phyloP scores from a whole-genome alignment of 2,888 invertebrate species.

The Cosmorhoe ocellata region DNA sequence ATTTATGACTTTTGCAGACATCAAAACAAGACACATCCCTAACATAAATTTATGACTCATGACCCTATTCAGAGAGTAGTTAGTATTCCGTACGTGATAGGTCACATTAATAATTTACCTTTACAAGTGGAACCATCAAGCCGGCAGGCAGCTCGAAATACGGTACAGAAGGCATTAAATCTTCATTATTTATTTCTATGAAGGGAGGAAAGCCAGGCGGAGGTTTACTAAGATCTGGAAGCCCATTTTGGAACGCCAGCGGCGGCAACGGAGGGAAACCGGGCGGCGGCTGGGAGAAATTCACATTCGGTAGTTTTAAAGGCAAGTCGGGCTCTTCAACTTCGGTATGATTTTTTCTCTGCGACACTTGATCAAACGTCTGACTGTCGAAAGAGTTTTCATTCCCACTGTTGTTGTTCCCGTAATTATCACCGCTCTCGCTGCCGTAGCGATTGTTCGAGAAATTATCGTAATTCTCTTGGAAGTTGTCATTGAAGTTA shows the following conservation, averaged over 20 bases:
- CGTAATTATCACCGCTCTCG: conserved; percentile 73
- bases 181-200: conserved; percentile 82
- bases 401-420: conserved; percentile 76
- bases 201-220: conserved; percentile 89
- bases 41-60: too few species aligned
- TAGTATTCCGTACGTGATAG: too few species aligned
- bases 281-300: conserved; percentile 77
- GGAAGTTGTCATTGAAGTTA: conserved; percentile 63
- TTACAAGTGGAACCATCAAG: conserved; percentile 98
- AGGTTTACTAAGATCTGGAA: conserved; percentile 93
- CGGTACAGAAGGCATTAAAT: conserved; percentile 94
- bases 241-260: conserved; percentile 81
- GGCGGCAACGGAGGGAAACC: conserved; percentile 64
- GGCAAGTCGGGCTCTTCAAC: conserved; percentile 61
- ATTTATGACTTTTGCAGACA: too few species aligned
- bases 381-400: conserved; percentile 77
- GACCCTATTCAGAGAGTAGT: too few species aligned
- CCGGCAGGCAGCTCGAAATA: conserved; percentile 99
- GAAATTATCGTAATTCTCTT: conserved; percentile 62
- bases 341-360: conserved; percentile 50
- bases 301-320: conserved; percentile 63
- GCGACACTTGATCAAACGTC: conserved; percentile 69
- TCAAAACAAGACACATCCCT: too few species aligned
- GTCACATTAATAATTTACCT: conserved; percentile 72
- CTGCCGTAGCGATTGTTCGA: conserved; percentile 64